phyloP scores from a whole-genome alignment of 2,797 vertebrate species.

The Periophthalmus magnuspinnatus region DNA sequence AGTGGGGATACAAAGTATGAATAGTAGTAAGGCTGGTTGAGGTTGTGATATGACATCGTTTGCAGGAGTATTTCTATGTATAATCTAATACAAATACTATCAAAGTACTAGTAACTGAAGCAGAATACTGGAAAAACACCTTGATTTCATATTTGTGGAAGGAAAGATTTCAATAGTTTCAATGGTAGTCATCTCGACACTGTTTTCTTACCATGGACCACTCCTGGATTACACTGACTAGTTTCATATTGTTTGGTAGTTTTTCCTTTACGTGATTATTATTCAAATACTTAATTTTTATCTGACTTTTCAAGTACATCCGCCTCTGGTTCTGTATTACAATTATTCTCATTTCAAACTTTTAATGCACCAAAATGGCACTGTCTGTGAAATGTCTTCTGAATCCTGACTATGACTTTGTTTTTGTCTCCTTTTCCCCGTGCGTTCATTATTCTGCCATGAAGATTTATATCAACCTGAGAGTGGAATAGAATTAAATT shows the following conservation, averaged over 20 bases:
- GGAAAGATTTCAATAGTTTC: too few species aligned
- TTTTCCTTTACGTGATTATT: not conserved
- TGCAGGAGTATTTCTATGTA: not conserved
- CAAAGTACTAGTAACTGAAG: too few species aligned
- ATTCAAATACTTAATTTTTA: not conserved
- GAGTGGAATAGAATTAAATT: slow-evolving; percentile 32
- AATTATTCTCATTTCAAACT: not conserved
- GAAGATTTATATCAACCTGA: slow-evolving; percentile 29
- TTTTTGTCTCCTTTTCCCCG: slow-evolving; percentile 12
- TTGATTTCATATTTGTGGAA: too few species aligned
- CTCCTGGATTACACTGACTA: not conserved
- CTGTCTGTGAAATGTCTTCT: not conserved
- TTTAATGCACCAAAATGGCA: not conserved
- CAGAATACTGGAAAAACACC: too few species aligned
- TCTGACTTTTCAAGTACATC: not conserved
- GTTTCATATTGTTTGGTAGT: not conserved
- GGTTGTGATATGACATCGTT: not conserved
- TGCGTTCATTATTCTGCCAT: slow-evolving; percentile 16
- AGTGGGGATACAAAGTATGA: too few species aligned
- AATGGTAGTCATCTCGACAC: too few species aligned
- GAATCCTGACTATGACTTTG: slow-evolving; percentile 7
- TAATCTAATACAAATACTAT: not conserved
- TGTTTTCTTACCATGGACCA: too few species aligned
- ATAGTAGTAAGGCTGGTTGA: too few species aligned
- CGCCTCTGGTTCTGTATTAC: not conserved